Evolutionary conservation across 2,888 invertebrate species (phyloP).

Genomic region (Papilio elwesi): DNA sequence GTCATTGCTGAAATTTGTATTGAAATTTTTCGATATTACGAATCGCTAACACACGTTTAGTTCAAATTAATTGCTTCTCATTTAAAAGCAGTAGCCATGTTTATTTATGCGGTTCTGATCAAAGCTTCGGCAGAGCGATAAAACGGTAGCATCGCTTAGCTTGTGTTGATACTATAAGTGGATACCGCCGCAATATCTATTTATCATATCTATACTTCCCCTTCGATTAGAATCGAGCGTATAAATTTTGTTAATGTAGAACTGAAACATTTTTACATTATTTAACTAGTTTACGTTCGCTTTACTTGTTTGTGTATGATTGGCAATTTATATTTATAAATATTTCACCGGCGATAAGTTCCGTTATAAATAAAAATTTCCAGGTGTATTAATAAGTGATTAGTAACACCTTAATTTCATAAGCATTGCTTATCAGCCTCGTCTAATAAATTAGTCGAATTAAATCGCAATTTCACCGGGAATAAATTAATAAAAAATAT

Average conservation of each 20-base stretch:
- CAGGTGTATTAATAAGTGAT: too few species aligned
- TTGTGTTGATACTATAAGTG: constrained; percentile 33
- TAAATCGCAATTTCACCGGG: too few species aligned
- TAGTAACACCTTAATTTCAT: too few species aligned
- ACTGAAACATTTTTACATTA: neutral
- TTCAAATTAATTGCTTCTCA: constrained; percentile 64
- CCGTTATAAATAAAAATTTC: too few species aligned
- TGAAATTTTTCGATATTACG: constrained; percentile 54
- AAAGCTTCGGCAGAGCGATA: constrained; percentile 33
- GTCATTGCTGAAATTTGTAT: neutral
- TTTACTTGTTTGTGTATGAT: too few species aligned
- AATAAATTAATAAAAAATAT: too few species aligned
- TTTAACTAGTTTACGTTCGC: too few species aligned
- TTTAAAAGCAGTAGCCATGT: constrained; percentile 55
- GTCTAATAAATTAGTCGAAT: too few species aligned
- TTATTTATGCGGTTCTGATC: constrained; percentile 44
- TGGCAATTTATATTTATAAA: too few species aligned
- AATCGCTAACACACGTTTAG: constrained; percentile 64
- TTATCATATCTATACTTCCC: constrained; percentile 2
- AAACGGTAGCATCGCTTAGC: constrained; percentile 20
- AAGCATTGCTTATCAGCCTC: too few species aligned
- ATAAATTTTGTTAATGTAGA: neutral
- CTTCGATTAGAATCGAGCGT: neutral
- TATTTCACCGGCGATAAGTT: too few species aligned
- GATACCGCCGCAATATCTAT: constrained; percentile 14